A percentile compares a stretch with the other conserved stretches of the same genome.
These are phyloP conservation scores for Anoplophora glabripennis DNA, from an alignment of 1,140 invertebrate genomes.

Conservation along the genomic window DNA sequence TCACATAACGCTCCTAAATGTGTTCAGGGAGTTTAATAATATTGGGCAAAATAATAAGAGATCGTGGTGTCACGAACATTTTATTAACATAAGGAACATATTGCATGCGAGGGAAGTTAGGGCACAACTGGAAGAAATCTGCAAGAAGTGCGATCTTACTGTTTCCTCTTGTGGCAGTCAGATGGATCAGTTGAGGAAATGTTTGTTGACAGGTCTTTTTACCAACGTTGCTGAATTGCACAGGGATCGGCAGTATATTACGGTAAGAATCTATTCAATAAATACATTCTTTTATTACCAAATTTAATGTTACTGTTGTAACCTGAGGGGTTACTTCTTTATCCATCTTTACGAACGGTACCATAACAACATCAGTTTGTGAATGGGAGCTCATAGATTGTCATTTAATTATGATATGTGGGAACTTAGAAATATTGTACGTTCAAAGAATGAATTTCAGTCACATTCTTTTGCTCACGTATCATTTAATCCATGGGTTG, in stretches of 20 bases:
- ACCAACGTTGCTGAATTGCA: slow-evolving; percentile 88
- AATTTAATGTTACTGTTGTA: too few species aligned
- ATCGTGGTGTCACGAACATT: slow-evolving; percentile 89
- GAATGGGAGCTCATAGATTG: too few species aligned
- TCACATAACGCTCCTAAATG: slow-evolving; percentile 88
- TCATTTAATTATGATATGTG: too few species aligned
- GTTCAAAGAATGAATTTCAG: too few species aligned
- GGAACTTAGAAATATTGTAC: too few species aligned
- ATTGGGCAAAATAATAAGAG: slow-evolving; percentile 69
- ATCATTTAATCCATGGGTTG: too few species aligned
- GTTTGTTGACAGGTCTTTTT: slow-evolving; percentile 78
- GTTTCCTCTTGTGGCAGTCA: slow-evolving; percentile 70
- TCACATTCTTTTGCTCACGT: too few species aligned
- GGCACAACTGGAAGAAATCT: slow-evolving; percentile 78
- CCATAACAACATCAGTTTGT: too few species aligned
- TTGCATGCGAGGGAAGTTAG: slow-evolving; percentile 78
- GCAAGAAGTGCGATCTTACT: slow-evolving; percentile 64
- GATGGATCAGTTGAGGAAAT: slow-evolving; percentile 71
- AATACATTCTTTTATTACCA: too few species aligned
- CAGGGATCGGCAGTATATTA: slow-evolving; percentile 69
- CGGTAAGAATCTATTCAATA: slow-evolving; percentile 55
- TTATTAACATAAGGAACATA: slow-evolving; percentile 82
- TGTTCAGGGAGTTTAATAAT: slow-evolving; percentile 70
- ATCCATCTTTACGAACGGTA: too few species aligned
- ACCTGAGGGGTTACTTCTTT: too few species aligned